phyloP scores from a whole-genome alignment of 2,888 invertebrate species.

The Spialia ferax region DNA sequence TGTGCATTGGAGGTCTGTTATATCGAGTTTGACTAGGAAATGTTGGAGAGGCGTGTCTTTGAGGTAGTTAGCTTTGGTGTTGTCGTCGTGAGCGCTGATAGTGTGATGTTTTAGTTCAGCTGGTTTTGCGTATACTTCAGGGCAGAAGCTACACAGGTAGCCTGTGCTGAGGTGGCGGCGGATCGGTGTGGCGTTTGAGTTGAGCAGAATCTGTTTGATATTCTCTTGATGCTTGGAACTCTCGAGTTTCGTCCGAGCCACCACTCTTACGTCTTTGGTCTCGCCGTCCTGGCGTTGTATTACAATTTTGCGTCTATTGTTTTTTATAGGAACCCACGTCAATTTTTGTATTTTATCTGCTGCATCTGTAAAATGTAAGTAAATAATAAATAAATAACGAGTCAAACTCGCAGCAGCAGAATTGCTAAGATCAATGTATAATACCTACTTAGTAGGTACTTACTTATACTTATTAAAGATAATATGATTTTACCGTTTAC shows the following conservation, averaged over 20 bases:
- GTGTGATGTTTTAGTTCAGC: slow-evolving; percentile 30
- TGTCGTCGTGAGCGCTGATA: slow-evolving; percentile 17
- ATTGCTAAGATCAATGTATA: too few relatives aligned
- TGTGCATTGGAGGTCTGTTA: slow-evolving; percentile 45
- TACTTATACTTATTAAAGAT: too few relatives aligned
- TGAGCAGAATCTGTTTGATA: slow-evolving; percentile 48
- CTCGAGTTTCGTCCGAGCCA: slow-evolving; percentile 1
- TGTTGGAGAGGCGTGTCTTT: slow-evolving; percentile 12
- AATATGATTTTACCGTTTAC: too few relatives aligned
- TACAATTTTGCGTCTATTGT: neutral
- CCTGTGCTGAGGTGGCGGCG: slow-evolving; percentile 22
- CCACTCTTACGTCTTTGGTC: neutral
- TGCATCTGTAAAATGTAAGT: slow-evolving; percentile 2
- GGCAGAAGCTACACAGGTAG: slow-evolving; percentile 42
- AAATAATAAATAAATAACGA: too few relatives aligned
- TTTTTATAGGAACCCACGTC: neutral
- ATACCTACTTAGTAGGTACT: too few relatives aligned
- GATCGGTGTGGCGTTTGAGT: slow-evolving; percentile 52
- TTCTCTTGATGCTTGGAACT: slow-evolving; percentile 46
- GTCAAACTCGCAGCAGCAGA: too few relatives aligned
- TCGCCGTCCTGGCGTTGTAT: neutral
- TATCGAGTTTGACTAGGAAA: slow-evolving; percentile 47
- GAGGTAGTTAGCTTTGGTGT: slow-evolving; percentile 40
- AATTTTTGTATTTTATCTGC: neutral
- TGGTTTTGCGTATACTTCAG: slow-evolving; percentile 10